phyloP scores from a whole-genome alignment of 2,113 vertebrate genomes.

The Psilopsiagon aymara region DNA sequence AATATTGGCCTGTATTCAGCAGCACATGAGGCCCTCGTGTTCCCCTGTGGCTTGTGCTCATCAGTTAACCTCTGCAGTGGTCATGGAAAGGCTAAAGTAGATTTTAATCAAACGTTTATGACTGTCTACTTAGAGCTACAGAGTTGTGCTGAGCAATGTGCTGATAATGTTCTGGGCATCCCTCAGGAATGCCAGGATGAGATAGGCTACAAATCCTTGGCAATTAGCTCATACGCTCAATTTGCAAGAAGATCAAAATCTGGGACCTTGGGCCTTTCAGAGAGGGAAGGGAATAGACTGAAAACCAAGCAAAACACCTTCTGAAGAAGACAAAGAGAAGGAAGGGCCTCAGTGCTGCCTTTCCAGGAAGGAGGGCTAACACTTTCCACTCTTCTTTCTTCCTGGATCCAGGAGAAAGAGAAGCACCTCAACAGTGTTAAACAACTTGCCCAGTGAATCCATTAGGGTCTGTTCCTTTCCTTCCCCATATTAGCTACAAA shows the following conservation, averaged over 20 bases:
- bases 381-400: background rate
- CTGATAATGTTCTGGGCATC: background rate
- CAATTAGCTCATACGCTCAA: background rate
- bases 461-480: background rate
- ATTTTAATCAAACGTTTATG: background rate
- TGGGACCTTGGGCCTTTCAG: background rate
- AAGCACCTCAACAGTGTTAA: background rate
- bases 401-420: background rate
- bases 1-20: background rate
- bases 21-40: slow-evolving; percentile 13
- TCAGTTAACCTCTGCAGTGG: background rate
- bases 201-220: background rate
- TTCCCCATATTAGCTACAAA: background rate
- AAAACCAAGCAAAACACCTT: background rate
- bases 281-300: background rate
- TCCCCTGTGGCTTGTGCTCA: background rate
- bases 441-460: background rate
- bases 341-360: background rate
- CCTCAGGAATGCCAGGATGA: background rate
- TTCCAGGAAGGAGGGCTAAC: background rate
- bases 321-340: background rate
- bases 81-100: background rate
- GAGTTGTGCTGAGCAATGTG: background rate
- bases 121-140: background rate
- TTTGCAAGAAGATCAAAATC: background rate